A percentile compares a stretch with the other conserved stretches of the same genome.
Conservation (phyloP, 2,888 invertebrate species). For the Spisula subtruncata region DNA sequence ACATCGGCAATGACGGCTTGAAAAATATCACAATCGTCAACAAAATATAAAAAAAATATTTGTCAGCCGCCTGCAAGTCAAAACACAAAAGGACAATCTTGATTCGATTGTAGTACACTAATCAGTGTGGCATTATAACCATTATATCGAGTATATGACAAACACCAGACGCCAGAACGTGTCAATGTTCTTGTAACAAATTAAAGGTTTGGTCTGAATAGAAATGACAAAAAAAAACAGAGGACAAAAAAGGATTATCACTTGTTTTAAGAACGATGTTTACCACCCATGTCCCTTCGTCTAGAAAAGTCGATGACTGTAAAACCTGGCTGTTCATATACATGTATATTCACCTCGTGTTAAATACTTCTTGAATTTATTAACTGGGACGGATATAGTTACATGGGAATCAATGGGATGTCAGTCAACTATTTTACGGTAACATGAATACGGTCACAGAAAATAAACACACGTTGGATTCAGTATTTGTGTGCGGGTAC, state of each 20-base stretch:
- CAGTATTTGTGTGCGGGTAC: no score
- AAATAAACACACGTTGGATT: no score
- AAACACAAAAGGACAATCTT: neutral
- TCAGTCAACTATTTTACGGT: neutral
- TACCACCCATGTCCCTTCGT: no score
- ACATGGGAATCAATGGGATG: neutral
- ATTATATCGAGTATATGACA: neutral
- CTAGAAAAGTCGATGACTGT: no score
- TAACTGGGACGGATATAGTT: neutral
- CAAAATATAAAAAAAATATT: conserved; percentile 74
- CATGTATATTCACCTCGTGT: neutral
- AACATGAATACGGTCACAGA: neutral
- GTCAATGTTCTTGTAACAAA: no score
- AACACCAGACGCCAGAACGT: neutral
- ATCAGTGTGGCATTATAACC: neutral
- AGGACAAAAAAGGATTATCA: no score
- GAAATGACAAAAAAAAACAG: no score
- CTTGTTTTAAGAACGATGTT: no score
- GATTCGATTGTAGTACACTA: neutral
- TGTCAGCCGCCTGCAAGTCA: conserved; percentile 25
- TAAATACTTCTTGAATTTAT: neutral
- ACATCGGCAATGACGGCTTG: conserved; percentile 85
- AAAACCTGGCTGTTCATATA: neutral
- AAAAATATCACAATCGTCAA: conserved; percentile 81
- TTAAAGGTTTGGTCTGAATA: no score